Evolutionary conservation across 1,140 invertebrate genomes (phyloP).

Genomic region (Heterodera schachtii): DNA sequence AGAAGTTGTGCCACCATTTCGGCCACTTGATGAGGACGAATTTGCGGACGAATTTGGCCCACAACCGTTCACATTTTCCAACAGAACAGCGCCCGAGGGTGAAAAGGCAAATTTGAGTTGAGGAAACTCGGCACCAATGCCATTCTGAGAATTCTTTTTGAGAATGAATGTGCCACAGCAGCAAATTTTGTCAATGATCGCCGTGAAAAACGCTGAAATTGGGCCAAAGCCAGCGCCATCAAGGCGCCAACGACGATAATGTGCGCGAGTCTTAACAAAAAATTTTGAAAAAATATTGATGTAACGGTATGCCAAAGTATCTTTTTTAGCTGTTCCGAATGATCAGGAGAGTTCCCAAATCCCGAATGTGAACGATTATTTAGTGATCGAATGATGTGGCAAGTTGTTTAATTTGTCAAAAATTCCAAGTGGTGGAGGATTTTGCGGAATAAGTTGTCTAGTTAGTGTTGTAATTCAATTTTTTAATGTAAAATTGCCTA

Average conservation of each 20-base stretch:
- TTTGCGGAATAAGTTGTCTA: too few relatives aligned
- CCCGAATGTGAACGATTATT: too few relatives aligned
- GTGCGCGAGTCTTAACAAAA: neutral
- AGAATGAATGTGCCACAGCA: neutral
- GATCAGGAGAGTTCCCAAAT: too few relatives aligned
- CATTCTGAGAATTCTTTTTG: neutral
- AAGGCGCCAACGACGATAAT: neutral
- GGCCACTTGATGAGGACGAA: neutral
- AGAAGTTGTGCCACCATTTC: slow-evolving; percentile 4
- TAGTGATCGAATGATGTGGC: too few relatives aligned
- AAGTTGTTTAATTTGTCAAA: too few relatives aligned
- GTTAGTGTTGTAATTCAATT: too few relatives aligned
- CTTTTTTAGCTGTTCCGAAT: too few relatives aligned
- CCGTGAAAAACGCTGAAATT: neutral
- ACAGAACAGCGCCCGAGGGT: neutral
- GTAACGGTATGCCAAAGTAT: too few relatives aligned
- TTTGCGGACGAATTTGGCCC: neutral
- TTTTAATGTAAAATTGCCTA: too few relatives aligned
- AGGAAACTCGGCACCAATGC: neutral
- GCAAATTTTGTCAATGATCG: neutral
- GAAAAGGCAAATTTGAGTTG: slow-evolving; percentile 3
- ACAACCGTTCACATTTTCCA: neutral
- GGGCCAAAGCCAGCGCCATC: neutral
- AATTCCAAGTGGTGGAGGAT: too few relatives aligned
- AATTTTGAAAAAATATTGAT: neutral